Conservation (phyloP, 1,140 invertebrate species). For the Charaxes varanes region DNA sequence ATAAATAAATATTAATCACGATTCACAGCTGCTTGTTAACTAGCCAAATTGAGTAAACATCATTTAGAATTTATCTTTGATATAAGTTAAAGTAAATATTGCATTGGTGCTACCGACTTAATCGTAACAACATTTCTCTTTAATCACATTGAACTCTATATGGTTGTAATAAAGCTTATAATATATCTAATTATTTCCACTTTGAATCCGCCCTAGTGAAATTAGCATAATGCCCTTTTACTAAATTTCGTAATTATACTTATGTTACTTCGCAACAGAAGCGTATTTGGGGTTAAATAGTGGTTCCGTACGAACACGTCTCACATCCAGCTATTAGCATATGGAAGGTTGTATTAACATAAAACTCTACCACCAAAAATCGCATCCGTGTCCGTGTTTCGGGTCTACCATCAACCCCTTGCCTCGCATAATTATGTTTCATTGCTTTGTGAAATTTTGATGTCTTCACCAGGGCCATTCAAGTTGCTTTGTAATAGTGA, state of each 20-base stretch:
- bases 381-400: constrained; percentile 27
- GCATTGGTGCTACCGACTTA: not conserved
- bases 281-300: constrained; percentile 30
- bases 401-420: constrained; percentile 22
- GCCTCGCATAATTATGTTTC: constrained; percentile 48
- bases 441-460: too few species aligned
- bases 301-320: constrained; percentile 33
- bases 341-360: constrained; percentile 50
- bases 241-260: constrained; percentile 26
- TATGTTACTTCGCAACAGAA: constrained; percentile 20
- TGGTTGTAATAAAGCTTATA: constrained; percentile 13
- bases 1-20: too few species aligned
- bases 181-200: constrained; percentile 11
- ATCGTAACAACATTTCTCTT: not conserved
- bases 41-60: too few species aligned
- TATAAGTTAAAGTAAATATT: too few species aligned
- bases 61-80: too few species aligned
- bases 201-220: constrained; percentile 14
- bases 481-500: too few species aligned
- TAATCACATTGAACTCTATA: not conserved
- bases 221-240: constrained; percentile 23
- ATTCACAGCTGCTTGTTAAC: too few species aligned
- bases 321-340: constrained; percentile 45
- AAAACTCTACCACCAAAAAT: constrained; percentile 54
- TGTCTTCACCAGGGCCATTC: too few species aligned